Conservation (phyloP, 1,140 invertebrate genomes). For the Hyposmocoma kahamanoa region DNA sequence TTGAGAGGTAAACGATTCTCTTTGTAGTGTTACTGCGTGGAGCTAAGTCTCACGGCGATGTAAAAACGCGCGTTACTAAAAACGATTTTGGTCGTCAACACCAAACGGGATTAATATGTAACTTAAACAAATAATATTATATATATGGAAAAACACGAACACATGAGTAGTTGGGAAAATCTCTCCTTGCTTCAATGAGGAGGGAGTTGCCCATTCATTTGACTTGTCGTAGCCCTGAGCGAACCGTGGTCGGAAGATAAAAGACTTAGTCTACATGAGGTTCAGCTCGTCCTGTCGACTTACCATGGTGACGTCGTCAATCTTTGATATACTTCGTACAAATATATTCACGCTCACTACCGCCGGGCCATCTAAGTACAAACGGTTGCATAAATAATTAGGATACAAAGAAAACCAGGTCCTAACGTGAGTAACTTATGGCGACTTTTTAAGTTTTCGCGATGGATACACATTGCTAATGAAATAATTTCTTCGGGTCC, state of each 20-base stretch:
- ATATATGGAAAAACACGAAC: constrained; percentile 38
- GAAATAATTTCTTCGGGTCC: no score
- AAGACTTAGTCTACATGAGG: constrained; percentile 48
- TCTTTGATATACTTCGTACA: constrained; percentile 98
- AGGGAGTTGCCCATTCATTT: constrained; percentile 70
- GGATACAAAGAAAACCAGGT: constrained; percentile 37
- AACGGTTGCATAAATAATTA: no score
- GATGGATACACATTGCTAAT: constrained; percentile 54
- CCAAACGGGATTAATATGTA: constrained; percentile 35
- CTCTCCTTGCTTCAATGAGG: constrained; percentile 45
- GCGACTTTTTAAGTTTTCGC: constrained; percentile 15
- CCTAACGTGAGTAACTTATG: constrained; percentile 32
- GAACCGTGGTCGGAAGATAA: constrained; percentile 23
- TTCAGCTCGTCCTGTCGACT: constrained; percentile 75
- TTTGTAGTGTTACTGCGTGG: no score
- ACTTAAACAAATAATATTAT: constrained; percentile 26
- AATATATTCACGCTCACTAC: constrained; percentile 96
- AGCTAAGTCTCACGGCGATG: no score
- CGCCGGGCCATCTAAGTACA: constrained; percentile 88
- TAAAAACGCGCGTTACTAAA: constrained; percentile 57
- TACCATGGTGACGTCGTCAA: constrained; percentile 99
- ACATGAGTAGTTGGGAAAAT: constrained; percentile 55
- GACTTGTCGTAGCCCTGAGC: constrained; percentile 57
- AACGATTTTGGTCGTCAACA: constrained; percentile 73
- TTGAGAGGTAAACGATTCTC: no score